These are phyloP conservation scores for Portunus trituberculatus DNA, from an alignment of 1,140 invertebrate species.

Conservation along the genomic window DNA sequence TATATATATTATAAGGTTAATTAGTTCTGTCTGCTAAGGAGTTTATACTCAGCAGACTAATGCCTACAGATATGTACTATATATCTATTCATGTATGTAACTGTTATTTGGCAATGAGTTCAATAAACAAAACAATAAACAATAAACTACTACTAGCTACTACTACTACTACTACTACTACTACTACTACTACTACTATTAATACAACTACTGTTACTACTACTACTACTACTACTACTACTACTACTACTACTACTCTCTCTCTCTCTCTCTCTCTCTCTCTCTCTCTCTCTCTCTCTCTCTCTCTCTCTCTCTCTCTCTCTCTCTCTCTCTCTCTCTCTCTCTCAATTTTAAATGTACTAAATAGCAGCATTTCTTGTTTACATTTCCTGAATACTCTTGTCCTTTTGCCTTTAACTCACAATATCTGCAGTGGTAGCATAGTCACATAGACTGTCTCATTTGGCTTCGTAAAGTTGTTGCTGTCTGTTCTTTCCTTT, in stretches of 20 bases:
- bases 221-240: neutral
- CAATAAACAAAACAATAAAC: neutral
- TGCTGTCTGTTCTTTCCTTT: no score
- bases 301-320: constrained; percentile 11
- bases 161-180: neutral
- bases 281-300: constrained; percentile 11
- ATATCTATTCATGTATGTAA: no score
- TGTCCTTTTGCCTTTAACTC: no score
- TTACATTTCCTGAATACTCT: no score
- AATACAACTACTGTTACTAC: neutral
- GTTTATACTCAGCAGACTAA: no score
- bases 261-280: neutral
- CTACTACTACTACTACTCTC: neutral
- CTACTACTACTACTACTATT: neutral
- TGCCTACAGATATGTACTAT: no score
- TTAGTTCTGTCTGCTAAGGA: no score
- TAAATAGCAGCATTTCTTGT: no score
- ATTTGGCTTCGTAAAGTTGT: no score
- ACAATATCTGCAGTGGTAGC: no score
- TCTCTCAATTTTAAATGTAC: neutral
- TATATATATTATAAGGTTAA: constrained; percentile 9
- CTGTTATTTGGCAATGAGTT: no score
- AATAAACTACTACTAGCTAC: neutral
- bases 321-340: constrained; percentile 11
- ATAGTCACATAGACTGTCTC: no score